Evolutionary conservation across 2,888 invertebrate species (phyloP), one percentile per base, ranked within the genome.

Genomic region (Drosophila quinaria): DNA sequence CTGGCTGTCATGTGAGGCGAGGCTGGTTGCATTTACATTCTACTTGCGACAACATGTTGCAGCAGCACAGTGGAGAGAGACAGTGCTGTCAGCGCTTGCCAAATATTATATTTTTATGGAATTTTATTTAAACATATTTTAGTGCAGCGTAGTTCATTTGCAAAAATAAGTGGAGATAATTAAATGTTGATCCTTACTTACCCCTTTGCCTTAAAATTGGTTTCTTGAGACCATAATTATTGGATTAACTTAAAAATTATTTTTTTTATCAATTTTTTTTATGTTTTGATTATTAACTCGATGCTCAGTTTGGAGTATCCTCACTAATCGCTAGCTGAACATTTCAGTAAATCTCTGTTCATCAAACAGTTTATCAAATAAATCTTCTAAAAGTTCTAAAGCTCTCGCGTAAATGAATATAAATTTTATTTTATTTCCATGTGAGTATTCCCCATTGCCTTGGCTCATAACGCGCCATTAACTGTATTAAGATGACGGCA

Each of bases 1-100:
- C 74, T 41, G 56, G 47, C 54, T 67, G 73, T 73, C 72, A 70
- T 79, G 67, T 76, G 69, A 44, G n/a, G 56, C 58, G n/a, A 25
- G 13, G 37, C 58, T 39, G 52, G 19, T 58, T 19, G 54, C 65
- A 75, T 78, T 64, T 65, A 55, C 68, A 72, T 76, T 69, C 17
- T 13, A 35, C 15, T 47, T 19, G 25, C 33, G 33, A 71, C 54
- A 52, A 42, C 13, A 13, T 51, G 15, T 22, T 50, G 61, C 61
- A 61, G 15, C 10, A 25, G 10, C 60, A 35, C 50, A 6, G 42
- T 19, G 15, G 13, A 19, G 31, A 35, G n/a, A 33, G 8, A 2
- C 35, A 10, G n/a, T 31, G 37, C 25, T 41, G 46, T 25, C 52
- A 47, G 29, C 25, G n/a, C 9, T 54, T 37, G 25, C 9, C 35